Conservation (phyloP, 2,113 vertebrate species). For the Arizona elegans region DNA sequence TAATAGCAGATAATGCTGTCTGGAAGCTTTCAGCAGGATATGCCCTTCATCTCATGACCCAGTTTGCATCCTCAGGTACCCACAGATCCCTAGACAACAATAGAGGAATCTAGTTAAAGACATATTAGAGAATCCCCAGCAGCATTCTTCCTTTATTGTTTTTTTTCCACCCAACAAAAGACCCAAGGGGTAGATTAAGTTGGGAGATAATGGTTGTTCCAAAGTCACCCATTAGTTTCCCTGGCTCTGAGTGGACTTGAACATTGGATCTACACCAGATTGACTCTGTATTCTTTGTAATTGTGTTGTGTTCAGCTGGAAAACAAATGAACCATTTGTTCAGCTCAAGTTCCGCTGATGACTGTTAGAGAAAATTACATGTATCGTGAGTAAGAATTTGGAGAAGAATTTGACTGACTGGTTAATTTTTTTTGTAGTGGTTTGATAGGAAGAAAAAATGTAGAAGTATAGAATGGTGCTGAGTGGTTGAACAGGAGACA, state of each 20-base stretch:
- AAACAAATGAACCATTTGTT: background rate
- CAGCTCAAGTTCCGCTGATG: background rate
- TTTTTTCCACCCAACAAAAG: background rate
- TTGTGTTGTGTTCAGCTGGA: background rate
- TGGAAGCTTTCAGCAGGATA: slow-evolving; percentile 45
- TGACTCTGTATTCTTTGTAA: background rate
- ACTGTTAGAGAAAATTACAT: background rate
- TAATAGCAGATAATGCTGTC: background rate
- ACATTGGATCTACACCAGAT: too few relatives aligned
- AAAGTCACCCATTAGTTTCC: background rate
- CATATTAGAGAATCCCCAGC: background rate
- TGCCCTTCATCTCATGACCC: slow-evolving; percentile 31
- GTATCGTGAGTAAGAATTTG: background rate
- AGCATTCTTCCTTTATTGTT: background rate
- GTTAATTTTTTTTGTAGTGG: background rate
- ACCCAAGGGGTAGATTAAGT: background rate
- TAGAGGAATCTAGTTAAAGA: background rate
- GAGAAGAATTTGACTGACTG: background rate
- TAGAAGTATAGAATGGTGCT: background rate
- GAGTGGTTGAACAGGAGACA: background rate
- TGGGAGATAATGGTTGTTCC: background rate
- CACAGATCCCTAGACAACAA: background rate
- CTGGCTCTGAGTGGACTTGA: background rate
- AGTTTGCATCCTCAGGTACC: background rate
- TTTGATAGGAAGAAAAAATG: background rate